Evolutionary conservation across 1,140 invertebrate species (phyloP), one percentile per base, ranked within the genome.

Genomic region (Pectinophora gossypiella): DNA sequence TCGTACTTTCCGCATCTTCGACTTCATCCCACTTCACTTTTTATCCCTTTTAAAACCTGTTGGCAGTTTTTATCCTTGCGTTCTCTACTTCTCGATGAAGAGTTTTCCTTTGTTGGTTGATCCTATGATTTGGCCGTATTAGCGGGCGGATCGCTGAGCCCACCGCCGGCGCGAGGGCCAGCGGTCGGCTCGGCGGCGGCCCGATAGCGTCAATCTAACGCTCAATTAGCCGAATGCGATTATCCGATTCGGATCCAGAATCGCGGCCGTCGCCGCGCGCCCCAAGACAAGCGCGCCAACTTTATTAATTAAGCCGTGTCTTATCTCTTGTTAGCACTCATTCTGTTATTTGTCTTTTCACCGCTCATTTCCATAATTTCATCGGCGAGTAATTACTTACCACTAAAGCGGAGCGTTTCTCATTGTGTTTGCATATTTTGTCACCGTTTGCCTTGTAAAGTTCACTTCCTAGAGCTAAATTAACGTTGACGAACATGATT

Each of bases 321-420:
- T 87, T 87, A 87, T 87, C 84, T 85, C 78, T 87, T 85, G 84
- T 87, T 85, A 87, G 79, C 84, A 87, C 84, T 87, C 84, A 82
- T 87, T 87, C 81, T 85, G 81, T 87, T 87, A 87, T 87, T 87
- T 87, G 84, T 85, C 83, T 87, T 87, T 85, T 85, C 75, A 77
- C 72, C 76, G 81, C 78, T 85, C 81, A 87, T 87, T 87, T 84
- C 77, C 83, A 85, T 86, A 86, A 85, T 86, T 86, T 83, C 79
- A 86, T 85, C 73, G 76, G 68, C 70, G 72, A 71, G 70, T 82
- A 83, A 86, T 85, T 83, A 82, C 72, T 82, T 78, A 73, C 70
- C 62, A 79, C 76, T 78, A 74, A 73, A 73, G 62, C 65, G 59
- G 64, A 64, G 64, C 68, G 63, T 75, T 71, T 68, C 73, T 71